Percentiles rank a stretch among this genome's conserved stretches.
Evolutionary conservation across 2,888 invertebrate species (phyloP).

Genomic region (Muscina levida): DNA sequence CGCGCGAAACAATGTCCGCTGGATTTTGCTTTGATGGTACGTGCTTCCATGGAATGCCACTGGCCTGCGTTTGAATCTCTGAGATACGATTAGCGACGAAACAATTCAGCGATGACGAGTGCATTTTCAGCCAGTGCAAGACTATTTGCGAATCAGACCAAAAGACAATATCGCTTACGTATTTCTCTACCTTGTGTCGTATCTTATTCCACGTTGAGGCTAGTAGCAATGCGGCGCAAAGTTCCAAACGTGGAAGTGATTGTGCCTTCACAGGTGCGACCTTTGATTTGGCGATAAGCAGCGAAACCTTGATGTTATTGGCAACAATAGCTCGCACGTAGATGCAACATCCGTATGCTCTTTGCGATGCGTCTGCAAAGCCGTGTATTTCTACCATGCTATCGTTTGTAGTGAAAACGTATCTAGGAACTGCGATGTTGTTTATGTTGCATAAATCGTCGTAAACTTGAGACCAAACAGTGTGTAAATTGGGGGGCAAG

Average conservation of each 20-base stretch:
- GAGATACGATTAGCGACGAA: too few species aligned
- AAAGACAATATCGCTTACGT: too few species aligned
- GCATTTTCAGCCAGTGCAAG: conserved; percentile 18
- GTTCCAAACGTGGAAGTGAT: conserved; percentile 61
- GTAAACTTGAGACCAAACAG: too few species aligned
- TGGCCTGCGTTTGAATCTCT: too few species aligned
- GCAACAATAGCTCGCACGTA: conserved; percentile 18
- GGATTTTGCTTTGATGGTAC: too few species aligned
- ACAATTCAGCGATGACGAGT: too few species aligned
- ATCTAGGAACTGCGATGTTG: not conserved
- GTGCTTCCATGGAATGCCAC: too few species aligned
- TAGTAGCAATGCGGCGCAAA: conserved; percentile 60
- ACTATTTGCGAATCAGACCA: conserved; percentile 28
- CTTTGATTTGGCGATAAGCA: conserved; percentile 60
- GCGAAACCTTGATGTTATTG: conserved; percentile 5
- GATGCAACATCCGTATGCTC: conserved; percentile 39
- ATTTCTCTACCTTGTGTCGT: conserved; percentile 14
- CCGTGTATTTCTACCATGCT: not conserved
- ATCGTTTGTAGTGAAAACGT: too few species aligned
- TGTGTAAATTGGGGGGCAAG: conserved; percentile 20
- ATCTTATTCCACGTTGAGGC: conserved; percentile 45
- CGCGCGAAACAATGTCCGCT: too few species aligned
- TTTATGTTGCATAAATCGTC: too few species aligned
- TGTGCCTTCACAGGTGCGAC: conserved; percentile 62
- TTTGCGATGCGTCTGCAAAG: too few species aligned